Conservation (phyloP, 2,797 vertebrate species). For the Thamnophis elegans region DNA sequence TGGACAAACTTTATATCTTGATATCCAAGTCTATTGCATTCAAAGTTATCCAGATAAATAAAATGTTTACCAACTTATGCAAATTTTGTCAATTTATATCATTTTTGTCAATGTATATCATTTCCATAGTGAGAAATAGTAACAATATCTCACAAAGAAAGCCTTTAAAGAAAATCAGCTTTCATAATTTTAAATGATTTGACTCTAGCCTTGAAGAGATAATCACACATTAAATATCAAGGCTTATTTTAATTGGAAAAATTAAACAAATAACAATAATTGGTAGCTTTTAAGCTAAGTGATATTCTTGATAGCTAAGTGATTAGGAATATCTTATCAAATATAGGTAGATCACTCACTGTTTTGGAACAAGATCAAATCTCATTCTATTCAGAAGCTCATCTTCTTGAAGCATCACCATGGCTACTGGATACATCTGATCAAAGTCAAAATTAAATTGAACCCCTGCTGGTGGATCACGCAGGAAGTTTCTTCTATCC, state of each 20-base stretch:
- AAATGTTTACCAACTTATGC: not conserved
- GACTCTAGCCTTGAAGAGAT: not conserved
- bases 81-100: not conserved
- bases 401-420: constrained; percentile 95
- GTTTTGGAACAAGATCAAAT: constrained; percentile 95
- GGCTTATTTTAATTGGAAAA: not conserved
- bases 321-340: not conserved
- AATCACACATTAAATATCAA: not conserved
- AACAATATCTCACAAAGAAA: not conserved
- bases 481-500: constrained; percentile 96
- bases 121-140: not conserved
- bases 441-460: constrained; percentile 97
- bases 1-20: not conserved
- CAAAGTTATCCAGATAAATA: not conserved
- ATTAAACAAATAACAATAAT: not conserved
- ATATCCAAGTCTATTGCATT: not conserved
- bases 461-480: constrained; percentile 92
- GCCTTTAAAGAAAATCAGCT: not conserved
- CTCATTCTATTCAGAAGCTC: constrained; percentile 96
- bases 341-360: constrained; percentile 76
- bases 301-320: constrained; percentile 2
- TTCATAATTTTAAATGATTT: not conserved
- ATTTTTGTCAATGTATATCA: not conserved
- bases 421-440: constrained; percentile 90
- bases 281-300: not conserved